These are phyloP conservation scores for Fissipunctia ypsillon DNA, from an alignment of 2,888 invertebrate genomes.

Conservation along the genomic window DNA sequence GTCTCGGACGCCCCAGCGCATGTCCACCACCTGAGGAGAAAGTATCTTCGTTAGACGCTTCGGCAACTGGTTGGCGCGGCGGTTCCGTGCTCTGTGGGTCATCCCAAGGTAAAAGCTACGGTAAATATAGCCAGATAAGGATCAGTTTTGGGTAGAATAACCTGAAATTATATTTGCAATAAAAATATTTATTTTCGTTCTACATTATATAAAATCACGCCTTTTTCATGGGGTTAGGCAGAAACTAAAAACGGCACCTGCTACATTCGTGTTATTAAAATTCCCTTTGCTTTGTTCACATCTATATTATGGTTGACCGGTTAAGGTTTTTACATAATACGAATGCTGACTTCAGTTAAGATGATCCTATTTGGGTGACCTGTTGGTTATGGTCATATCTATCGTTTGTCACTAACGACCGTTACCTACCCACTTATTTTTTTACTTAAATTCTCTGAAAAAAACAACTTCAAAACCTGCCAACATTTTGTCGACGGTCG, in stretches of 20 bases:
- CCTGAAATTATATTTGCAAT: no score
- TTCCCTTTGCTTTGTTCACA: no score
- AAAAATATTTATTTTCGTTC: neutral
- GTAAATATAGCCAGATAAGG: neutral
- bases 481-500: neutral
- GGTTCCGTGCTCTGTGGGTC: neutral
- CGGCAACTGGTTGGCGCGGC: neutral
- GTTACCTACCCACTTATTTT: neutral
- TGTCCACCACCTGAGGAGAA: slow-evolving; percentile 96
- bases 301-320: neutral
- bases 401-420: neutral
- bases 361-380: neutral
- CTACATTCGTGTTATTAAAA: neutral
- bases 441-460: neutral
- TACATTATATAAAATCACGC: no score
- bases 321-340: no score
- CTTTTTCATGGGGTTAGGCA: neutral
- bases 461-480: neutral
- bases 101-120: neutral
- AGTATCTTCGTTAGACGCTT: neutral
- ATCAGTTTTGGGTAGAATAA: neutral
- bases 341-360: no score
- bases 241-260: neutral
- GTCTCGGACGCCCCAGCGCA: slow-evolving; percentile 99
- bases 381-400: neutral